Base-by-base conservation (phyloP, 2,888 invertebrate genomes). In the Trachelus iudaicus region DNA sequence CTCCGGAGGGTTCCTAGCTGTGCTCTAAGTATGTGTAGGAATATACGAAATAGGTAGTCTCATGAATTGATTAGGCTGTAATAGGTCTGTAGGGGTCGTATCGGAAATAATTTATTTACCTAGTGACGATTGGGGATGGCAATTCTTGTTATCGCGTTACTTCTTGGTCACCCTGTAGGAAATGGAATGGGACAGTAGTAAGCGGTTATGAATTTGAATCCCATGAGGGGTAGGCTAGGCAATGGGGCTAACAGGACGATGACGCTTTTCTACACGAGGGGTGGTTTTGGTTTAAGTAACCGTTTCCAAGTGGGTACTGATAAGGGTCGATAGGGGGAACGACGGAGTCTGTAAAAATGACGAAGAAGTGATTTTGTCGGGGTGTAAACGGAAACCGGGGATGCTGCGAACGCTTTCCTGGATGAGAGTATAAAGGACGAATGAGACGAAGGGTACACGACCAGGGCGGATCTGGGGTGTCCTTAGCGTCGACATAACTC, bases 401-500 rank as follows among this genome's bases (percentile, higher is more conserved):
- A 74, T 11, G 74, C 75, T 80, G 81, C 75, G 73, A 80, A 80
- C 80, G 34, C 77, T 78, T 77, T 71, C 0, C 71, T 9, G 31
- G 15, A 56, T 33, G 31, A 31, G 71, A 71, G 71, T 2, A 9
- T 71, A 71, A 71, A 84, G 84, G 84, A 82, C 85, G 84, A 83
- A 83, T 83, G 82, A 81, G 84, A 83, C 81, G 81, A 85, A 81
- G 81, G 83, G 83, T 88, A 90, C 90, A 90, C 85, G 90, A 81
- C 85, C 86, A 88, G 87, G 89, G 89, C 89, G 90, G 89, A 85
- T 87, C 89, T 83, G 77, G 79, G 78, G 84, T 84, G 86, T 85
- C 85, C 85, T 87, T 87, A 86, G 83, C 84, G 86, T 83, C 85
- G 85, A 86, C 89, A 88, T 90, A 89, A 90, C 87, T 89, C 85